Evolutionary conservation across 2,888 invertebrate species (phyloP).

Genomic region (Drosophila conformis): DNA sequence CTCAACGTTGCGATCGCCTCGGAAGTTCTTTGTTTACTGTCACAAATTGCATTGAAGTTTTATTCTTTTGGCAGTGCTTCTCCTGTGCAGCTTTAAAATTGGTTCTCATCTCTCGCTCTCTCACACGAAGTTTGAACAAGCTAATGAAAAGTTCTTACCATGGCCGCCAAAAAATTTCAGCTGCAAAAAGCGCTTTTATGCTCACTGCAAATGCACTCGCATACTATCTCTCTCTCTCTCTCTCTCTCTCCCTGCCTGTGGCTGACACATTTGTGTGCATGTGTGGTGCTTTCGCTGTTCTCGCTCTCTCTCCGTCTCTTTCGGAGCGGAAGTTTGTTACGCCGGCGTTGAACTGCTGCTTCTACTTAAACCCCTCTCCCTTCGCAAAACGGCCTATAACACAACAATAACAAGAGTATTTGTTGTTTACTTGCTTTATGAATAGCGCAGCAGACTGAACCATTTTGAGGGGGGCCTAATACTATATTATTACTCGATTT

Average conservation of each 20-base stretch:
- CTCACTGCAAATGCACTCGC: constrained; percentile 42
- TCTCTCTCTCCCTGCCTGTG: constrained; percentile 1
- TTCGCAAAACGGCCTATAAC: background rate
- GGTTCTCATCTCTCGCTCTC: constrained; percentile 68
- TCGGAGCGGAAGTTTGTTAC: constrained; percentile 64
- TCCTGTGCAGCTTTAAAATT: constrained; percentile 59
- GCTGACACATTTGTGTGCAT: background rate
- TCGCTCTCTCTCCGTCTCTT: constrained; percentile 9
- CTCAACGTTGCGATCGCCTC: constrained; percentile 71
- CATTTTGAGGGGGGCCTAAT: constrained; percentile 33
- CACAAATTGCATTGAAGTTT: constrained; percentile 68
- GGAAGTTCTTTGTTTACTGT: constrained; percentile 83
- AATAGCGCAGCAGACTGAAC: constrained; percentile 14
- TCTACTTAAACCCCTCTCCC: constrained; percentile 16
- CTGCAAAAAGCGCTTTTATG: constrained; percentile 62
- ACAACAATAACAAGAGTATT: constrained; percentile 40
- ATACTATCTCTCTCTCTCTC: constrained; percentile 12
- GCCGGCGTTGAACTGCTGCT: constrained; percentile 53
- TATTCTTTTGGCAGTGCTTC: constrained; percentile 56
- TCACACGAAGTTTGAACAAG: constrained; percentile 43
- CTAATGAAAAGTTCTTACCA: constrained; percentile 47
- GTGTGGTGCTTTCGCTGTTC: constrained; percentile 48
- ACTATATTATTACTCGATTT: background rate
- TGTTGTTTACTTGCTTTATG: constrained; percentile 48
- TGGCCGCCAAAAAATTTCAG: constrained; percentile 52